Conservation (phyloP, 2,113 vertebrate genomes). For the Bubo blakistoni region DNA sequence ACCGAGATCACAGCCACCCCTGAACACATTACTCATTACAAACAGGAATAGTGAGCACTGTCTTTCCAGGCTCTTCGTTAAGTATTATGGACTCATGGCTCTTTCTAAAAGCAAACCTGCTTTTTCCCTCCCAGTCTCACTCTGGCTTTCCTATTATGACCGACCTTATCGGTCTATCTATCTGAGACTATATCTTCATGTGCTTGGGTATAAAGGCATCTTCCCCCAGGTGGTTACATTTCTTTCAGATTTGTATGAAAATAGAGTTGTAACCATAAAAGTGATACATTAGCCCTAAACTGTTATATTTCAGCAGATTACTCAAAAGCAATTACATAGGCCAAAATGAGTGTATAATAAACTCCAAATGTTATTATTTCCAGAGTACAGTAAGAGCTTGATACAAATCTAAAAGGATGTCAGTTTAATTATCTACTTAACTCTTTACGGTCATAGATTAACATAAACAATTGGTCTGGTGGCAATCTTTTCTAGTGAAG, state of each 20-base stretch:
- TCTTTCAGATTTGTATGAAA: slow-evolving; percentile 19
- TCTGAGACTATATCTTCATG: background rate
- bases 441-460: background rate
- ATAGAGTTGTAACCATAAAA: background rate
- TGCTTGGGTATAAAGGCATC: background rate
- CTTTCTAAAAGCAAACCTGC: background rate
- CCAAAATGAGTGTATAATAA: slow-evolving; percentile 24
- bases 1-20: background rate
- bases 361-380: slow-evolving; percentile 16
- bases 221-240: background rate
- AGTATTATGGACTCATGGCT: background rate
- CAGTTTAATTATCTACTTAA: slow-evolving; percentile 21
- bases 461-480: background rate
- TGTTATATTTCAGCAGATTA: background rate
- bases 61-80: background rate
- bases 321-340: slow-evolving; percentile 20
- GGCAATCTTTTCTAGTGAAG: background rate
- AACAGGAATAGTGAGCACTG: background rate
- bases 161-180: fast-evolving
- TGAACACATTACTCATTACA: too few relatives aligned
- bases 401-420: background rate
- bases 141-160: background rate
- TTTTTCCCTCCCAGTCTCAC: background rate
- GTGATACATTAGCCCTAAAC: background rate
- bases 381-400: background rate